Conservation (phyloP, 2,113 vertebrate genomes). For the Labrus mixtus region DNA sequence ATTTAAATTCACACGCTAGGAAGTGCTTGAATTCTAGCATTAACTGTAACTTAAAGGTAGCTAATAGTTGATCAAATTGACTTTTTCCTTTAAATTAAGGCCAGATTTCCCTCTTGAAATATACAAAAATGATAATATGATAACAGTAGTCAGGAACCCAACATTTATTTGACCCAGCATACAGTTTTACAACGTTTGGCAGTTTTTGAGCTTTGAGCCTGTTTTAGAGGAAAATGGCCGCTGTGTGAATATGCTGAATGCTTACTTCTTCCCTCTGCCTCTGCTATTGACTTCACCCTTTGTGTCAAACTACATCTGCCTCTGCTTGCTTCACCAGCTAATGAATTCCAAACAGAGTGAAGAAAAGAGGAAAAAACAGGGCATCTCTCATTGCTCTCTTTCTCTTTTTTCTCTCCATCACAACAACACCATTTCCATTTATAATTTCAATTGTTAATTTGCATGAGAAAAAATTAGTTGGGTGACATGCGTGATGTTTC, state of each 20-base stretch:
- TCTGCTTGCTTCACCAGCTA: slow-evolving; percentile 79
- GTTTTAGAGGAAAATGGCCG: neutral
- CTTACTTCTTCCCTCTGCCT: slow-evolving; percentile 49
- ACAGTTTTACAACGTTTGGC: neutral
- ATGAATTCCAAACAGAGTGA: slow-evolving; percentile 91
- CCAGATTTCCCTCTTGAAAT: neutral
- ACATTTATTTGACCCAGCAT: neutral
- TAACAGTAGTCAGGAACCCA: neutral
- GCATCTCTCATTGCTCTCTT: slow-evolving; percentile 40
- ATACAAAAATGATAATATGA: neutral
- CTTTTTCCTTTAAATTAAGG: neutral
- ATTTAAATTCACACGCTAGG: too few species aligned
- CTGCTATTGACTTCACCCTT: slow-evolving; percentile 78
- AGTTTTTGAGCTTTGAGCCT: neutral
- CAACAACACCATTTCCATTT: slow-evolving; percentile 97
- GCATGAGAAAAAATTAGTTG: slow-evolving; percentile 97
- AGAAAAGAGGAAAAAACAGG: slow-evolving; percentile 48
- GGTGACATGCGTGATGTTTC: slow-evolving; percentile 95
- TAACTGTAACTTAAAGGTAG: neutral
- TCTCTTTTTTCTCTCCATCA: slow-evolving; percentile 80
- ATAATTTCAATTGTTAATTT: slow-evolving; percentile 99
- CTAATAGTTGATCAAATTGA: neutral
- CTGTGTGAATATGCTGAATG: neutral
- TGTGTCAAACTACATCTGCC: slow-evolving; percentile 87
- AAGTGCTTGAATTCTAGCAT: neutral